phyloP scores from a whole-genome alignment of 2,888 invertebrate genomes.

The Caenorhabditis sp. region DNA sequence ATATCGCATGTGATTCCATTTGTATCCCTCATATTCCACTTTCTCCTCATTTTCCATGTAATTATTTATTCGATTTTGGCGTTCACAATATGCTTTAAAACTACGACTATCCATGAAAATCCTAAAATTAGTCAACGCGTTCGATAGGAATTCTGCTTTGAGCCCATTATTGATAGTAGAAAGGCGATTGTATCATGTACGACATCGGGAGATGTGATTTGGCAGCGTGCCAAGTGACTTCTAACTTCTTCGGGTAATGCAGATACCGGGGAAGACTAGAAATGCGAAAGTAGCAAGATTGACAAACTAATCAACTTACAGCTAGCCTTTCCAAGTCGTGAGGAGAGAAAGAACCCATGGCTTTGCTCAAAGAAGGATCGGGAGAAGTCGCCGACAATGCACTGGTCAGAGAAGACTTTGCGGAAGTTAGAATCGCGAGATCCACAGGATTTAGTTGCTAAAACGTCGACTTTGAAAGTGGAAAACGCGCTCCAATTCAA shows the following conservation, averaged over 20 bases:
- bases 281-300: neutral
- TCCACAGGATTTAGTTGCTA: constrained; percentile 57
- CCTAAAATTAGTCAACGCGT: too few species aligned
- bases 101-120: constrained; percentile 6
- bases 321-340: constrained; percentile 41
- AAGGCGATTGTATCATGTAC: constrained; percentile 53
- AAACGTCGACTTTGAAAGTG: neutral
- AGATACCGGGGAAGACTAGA: constrained; percentile 26
- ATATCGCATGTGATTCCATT: constrained; percentile 12
- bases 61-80: constrained; percentile 27
- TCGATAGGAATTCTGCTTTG: constrained; percentile 45
- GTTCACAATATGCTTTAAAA: constrained; percentile 34
- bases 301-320: neutral
- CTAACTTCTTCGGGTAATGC: constrained; percentile 52
- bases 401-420: constrained; percentile 40
- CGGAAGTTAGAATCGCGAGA: constrained; percentile 42
- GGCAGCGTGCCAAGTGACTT: constrained; percentile 59
- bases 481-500: neutral
- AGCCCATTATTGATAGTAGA: constrained; percentile 39
- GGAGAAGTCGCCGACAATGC: constrained; percentile 35
- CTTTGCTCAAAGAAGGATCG: constrained; percentile 47
- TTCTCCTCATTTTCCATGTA: constrained; percentile 9
- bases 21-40: neutral
- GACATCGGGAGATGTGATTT: constrained; percentile 49
- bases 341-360: constrained; percentile 62